Base-by-base conservation (phyloP, 2,888 invertebrate genomes). In the Salticus scenicus region DNA sequence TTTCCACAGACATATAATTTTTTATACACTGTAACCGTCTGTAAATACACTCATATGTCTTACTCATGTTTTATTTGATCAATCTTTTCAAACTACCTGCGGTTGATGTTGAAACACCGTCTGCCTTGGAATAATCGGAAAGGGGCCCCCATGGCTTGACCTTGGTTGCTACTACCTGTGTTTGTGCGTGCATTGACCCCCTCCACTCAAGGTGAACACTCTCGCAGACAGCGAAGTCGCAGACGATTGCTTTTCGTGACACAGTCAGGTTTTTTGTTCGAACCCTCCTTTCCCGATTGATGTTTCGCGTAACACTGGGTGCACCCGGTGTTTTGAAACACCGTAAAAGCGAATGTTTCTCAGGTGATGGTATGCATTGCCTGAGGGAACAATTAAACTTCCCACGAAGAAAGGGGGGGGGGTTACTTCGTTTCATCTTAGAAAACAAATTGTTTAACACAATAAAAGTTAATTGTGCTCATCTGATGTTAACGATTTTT, bases 121-220 rank as follows among this genome's bases (percentile, higher is more conserved):
- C 37, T n/a, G 17, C 17, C 47, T 47, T 5, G 33, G 31, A 12
- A 17, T 17, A 47, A 47, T 47, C 47, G 17, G 24, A 57, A 14
- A 33, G 63, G 74, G 37, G 57, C 64, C 47, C 31, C 33, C 14
- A 33, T 63, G 37, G 63, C 41, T 64, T 83, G 83, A 83, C 83
- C 83, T 83, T 83, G 83, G 77, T 42, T 42, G n/a, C 70, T 33
- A 24, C 81, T 83, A 73, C 83, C 76, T 77, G 72, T n/a, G 77
- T 33, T n/a, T 67, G 64, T 30, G 31, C 47, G 83, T 77, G 57
- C 77, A 42, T 83, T 83, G 77, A 77, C 76, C 83, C 42, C 67
- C 31, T 37, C 17, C 71, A 37, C 31, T 83, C 83, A 83, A 83
- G 83, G 83, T 83, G 83, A 83, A 83, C 83, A 77, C 73, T 83